Percentiles rank a stretch among this genome's conserved stretches.
phyloP scores from a whole-genome alignment of 2,113 vertebrate species.

The Corvus cornix region DNA sequence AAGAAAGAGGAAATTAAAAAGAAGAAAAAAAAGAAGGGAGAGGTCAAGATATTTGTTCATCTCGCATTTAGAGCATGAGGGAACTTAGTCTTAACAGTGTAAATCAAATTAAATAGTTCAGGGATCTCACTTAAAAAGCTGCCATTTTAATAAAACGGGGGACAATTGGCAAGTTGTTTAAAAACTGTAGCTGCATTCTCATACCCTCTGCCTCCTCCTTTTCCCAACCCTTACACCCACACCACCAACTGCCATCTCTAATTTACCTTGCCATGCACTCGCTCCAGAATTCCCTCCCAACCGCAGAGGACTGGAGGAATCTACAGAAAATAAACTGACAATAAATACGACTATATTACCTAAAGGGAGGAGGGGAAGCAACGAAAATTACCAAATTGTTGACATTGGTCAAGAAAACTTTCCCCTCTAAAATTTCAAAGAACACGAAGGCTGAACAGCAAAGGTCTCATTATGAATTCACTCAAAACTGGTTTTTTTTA shows the following conservation, averaged over 20 bases:
- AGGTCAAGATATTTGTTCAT: background rate
- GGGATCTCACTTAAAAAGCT: slow-evolving; percentile 27
- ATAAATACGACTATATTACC: slow-evolving; percentile 37
- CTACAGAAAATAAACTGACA: slow-evolving; percentile 62
- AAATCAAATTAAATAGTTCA: slow-evolving; percentile 42
- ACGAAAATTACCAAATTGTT: slow-evolving; percentile 52
- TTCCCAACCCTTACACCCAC: background rate
- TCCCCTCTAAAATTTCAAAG: slow-evolving; percentile 67
- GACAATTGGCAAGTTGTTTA: slow-evolving; percentile 65
- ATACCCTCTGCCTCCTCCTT: background rate
- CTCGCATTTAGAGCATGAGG: slow-evolving; percentile 67
- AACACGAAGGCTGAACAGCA: background rate
- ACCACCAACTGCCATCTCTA: slow-evolving; percentile 45
- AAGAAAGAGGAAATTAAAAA: background rate
- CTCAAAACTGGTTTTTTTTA: background rate
- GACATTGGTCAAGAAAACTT: slow-evolving; percentile 42
- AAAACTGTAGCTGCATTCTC: slow-evolving; percentile 40
- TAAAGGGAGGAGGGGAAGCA: slow-evolving; percentile 12
- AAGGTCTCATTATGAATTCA: slow-evolving; percentile 48
- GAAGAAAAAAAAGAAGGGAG: background rate
- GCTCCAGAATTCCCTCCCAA: slow-evolving; percentile 35
- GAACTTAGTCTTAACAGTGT: slow-evolving; percentile 61
- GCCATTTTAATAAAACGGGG: slow-evolving; percentile 4
- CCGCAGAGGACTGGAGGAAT: slow-evolving; percentile 44
- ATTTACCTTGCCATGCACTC: slow-evolving; percentile 72